Evolutionary conservation across 2,888 invertebrate species (phyloP).

Genomic region (Mechanitis messenoides): DNA sequence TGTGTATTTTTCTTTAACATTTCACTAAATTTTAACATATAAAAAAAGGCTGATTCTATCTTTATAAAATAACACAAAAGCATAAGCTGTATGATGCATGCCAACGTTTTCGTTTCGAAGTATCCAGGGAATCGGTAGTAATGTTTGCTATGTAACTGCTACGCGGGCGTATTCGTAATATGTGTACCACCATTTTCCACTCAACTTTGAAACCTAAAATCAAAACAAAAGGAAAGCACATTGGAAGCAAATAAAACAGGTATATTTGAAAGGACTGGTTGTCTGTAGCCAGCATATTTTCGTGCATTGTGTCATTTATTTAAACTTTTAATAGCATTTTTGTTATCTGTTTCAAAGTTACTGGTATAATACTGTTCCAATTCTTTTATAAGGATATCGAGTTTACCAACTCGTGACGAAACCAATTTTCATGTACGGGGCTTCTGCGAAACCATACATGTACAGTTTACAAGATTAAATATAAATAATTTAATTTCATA

Average conservation of each 20-base stretch:
- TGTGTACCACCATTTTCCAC: conserved; percentile 12
- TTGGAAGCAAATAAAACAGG: conserved; percentile 13
- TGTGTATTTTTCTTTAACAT: not conserved
- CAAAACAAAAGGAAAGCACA: conserved; percentile 22
- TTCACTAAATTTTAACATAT: not conserved
- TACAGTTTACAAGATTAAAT: conserved; percentile 15
- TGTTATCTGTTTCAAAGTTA: not conserved
- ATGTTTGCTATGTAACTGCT: too few species aligned
- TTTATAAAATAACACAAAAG: too few species aligned
- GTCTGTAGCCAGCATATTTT: not conserved
- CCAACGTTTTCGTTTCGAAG: too few species aligned
- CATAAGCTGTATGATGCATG: too few species aligned
- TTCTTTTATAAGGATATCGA: not conserved
- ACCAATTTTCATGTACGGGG: conserved; percentile 15
- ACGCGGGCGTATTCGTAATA: not conserved
- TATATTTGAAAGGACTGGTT: conserved; percentile 2
- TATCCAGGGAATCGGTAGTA: too few species aligned
- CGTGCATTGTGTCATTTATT: conserved; percentile 1
- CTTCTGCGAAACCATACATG: conserved; percentile 20
- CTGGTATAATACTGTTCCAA: not conserved
- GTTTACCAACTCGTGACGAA: not conserved
- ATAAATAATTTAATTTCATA: conserved; percentile 16
- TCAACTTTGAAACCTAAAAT: conserved; percentile 21
- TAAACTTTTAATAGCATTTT: not conserved
- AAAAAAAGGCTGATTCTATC: too few species aligned